Conservation (phyloP, 2,113 vertebrate species). For the Melanostigma gelatinosum region DNA sequence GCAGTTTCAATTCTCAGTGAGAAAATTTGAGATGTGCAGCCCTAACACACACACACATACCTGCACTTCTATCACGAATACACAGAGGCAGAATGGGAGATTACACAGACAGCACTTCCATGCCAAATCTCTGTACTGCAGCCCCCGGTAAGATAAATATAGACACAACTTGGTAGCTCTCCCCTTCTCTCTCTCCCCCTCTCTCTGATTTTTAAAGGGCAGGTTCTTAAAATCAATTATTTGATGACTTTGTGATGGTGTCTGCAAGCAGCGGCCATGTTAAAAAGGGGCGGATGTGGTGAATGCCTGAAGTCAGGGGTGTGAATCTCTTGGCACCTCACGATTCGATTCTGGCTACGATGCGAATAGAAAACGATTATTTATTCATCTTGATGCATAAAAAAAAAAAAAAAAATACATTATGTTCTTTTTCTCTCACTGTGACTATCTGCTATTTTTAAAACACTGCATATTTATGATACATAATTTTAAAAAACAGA, state of each 20-base stretch:
- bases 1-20: background rate
- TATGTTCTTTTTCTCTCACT: background rate
- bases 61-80: conserved; percentile 22
- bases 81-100: conserved; percentile 42
- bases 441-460: background rate
- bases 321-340: background rate
- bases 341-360: background rate
- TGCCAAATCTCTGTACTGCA: conserved; percentile 64
- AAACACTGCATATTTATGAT: background rate
- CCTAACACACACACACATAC: background rate
- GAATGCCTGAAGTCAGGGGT: conserved; percentile 25
- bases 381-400: too few relatives aligned
- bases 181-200: conserved; percentile 26
- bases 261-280: conserved; percentile 21
- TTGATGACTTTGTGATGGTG: conserved; percentile 31
- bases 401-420: too few relatives aligned
- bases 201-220: conserved; percentile 46
- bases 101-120: conserved; percentile 53
- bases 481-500: background rate
- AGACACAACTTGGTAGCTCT: conserved; percentile 57
- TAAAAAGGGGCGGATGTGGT: background rate
- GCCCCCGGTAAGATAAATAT: conserved; percentile 71
- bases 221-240: conserved; percentile 32
- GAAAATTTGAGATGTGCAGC: background rate
- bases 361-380: too few relatives aligned